Base-by-base conservation (phyloP, 2,797 vertebrate genomes). In the Cyprinella venusta region DNA sequence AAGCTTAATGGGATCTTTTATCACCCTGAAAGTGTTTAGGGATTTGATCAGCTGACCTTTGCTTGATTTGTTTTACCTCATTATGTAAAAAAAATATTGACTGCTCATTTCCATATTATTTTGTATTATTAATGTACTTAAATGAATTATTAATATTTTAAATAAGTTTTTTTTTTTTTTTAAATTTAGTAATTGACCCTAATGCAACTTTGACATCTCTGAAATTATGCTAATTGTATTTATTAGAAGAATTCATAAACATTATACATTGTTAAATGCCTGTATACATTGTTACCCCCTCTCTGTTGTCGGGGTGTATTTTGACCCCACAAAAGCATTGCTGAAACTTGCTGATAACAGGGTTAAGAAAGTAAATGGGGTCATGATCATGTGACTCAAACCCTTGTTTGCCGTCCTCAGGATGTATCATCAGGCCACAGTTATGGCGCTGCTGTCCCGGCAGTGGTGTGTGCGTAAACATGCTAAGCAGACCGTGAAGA, bases 391-490 rank as follows among this genome's bases (percentile, higher is more conserved):
- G 72, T 61, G 74, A 26, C 40, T 64, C 9, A 48, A 42, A 64
- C 18, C 1, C 8, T 2, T 38, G 19, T 64, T 45, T 76, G 10
- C 13, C 74, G 7, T 64, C 68, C 18, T 61, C 87, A 99, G 98
- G 93, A 97, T 97, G 93, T 99, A 96, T 88, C 94, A 98, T 88
- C 95, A 94, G 50, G 95, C 96, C 68, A 91, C 94, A 0, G 92
- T 97, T 48, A 93, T 94, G 0, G 94, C 96, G 67, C 93, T 99
- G 84, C 90, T 99, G 88, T 96, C 95, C 84, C 96, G 96, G 6
- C 92, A 92, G 74, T 99, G 97, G 97, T 92, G 93, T 0, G 96
- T 99, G 85, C 95, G 98, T 42, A 97, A 94, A 76, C 95, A 95
- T 63, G 97, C 97, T 0, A 96, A 97, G 80, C 97, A 98, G 88